phyloP scores from a whole-genome alignment of 2,797 vertebrate species.

The Ceyx erithaca region DNA sequence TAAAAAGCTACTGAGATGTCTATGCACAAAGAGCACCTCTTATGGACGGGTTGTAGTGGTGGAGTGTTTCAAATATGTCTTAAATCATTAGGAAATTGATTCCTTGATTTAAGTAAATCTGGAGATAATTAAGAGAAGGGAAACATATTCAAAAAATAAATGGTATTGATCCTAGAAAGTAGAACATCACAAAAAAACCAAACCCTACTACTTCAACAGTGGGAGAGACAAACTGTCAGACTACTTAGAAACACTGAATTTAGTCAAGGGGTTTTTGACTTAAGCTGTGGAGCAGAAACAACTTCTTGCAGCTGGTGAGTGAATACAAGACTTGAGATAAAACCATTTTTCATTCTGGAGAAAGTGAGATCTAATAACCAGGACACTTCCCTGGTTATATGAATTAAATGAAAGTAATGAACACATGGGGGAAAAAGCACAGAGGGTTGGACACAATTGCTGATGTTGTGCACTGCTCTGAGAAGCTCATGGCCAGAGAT shows the following conservation, averaged over 20 bases:
- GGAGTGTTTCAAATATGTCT: not conserved
- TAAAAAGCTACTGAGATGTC: not conserved
- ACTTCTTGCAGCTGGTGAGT: not conserved
- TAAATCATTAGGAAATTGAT: not conserved
- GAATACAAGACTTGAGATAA: not conserved
- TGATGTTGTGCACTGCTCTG: not conserved
- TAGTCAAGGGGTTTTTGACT: not conserved
- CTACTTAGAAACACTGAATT: not conserved
- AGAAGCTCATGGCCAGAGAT: not conserved
- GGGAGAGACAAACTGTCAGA: not conserved
- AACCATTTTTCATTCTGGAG: not conserved
- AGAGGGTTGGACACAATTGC: not conserved
- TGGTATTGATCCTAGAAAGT: not conserved
- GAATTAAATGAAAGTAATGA: not conserved
- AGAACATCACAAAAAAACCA: not conserved
- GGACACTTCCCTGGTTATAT: not conserved
- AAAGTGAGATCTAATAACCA: not conserved
- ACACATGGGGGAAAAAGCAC: not conserved
- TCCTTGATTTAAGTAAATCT: not conserved
- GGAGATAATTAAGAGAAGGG: not conserved
- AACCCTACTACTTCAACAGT: not conserved
- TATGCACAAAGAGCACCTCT: not conserved
- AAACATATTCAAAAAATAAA: not conserved
- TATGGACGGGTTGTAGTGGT: not conserved
- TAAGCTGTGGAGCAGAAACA: not conserved